Percentiles rank a stretch among this genome's conserved stretches.
Evolutionary conservation across 1,140 invertebrate species (phyloP).

Genomic region (Akabosia matsudoensis): DNA sequence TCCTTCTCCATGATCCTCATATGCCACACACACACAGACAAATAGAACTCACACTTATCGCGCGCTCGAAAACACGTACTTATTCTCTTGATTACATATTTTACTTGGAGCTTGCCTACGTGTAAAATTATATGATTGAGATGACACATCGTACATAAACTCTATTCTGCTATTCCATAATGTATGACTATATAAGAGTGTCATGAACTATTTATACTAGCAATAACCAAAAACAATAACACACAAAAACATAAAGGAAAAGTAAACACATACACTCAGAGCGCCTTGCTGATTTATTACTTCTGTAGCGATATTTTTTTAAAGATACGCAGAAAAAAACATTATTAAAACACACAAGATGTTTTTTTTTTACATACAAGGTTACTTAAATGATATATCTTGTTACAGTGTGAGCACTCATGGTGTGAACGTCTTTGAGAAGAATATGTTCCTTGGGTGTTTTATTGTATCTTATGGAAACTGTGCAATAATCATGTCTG

Average conservation of each 20-base stretch:
- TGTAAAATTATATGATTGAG: too few species aligned
- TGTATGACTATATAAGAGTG: too few species aligned
- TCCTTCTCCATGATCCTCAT: conserved; percentile 23
- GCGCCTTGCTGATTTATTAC: conserved; percentile 12
- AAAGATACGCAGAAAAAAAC: not conserved
- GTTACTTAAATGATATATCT: not conserved
- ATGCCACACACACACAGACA: conserved; percentile 7
- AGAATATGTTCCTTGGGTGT: not conserved
- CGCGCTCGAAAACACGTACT: not conserved
- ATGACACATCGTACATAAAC: too few species aligned
- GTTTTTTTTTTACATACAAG: not conserved
- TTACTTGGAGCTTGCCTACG: too few species aligned
- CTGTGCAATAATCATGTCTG: not conserved
- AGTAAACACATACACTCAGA: too few species aligned
- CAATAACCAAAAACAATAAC: not conserved
- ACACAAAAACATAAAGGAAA: not conserved
- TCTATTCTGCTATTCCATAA: too few species aligned
- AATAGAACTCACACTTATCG: not conserved
- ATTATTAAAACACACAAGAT: not conserved
- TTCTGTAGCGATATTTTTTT: not conserved
- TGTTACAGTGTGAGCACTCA: not conserved
- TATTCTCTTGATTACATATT: too few species aligned
- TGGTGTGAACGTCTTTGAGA: not conserved
- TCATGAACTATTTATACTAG: not conserved
- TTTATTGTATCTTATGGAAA: not conserved